A percentile compares a stretch with the other conserved stretches of the same genome.
Conservation (phyloP, 2,113 vertebrate genomes). For the Sclerurus mexicanus region DNA sequence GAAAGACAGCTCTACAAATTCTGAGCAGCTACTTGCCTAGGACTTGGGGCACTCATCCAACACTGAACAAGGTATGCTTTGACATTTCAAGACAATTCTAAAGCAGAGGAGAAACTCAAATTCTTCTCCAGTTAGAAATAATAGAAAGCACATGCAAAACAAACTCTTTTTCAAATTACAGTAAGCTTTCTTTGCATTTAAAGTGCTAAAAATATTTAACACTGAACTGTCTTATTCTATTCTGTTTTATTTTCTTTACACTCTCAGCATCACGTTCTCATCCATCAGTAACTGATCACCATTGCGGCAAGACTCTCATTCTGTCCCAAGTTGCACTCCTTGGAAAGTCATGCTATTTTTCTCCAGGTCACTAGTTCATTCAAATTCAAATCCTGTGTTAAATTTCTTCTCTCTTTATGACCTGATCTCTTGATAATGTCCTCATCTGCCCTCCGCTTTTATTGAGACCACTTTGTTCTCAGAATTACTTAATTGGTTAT, state of each 20-base stretch:
- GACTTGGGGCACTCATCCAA: neutral
- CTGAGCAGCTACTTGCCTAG: neutral
- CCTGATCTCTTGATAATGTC: neutral
- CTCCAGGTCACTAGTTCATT: neutral
- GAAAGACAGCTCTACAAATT: neutral
- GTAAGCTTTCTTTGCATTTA: neutral
- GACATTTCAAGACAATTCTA: neutral
- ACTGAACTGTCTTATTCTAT: neutral
- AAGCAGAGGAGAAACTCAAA: neutral
- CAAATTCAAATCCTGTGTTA: neutral
- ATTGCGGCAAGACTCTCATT: neutral
- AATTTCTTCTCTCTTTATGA: neutral
- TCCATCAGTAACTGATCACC: neutral
- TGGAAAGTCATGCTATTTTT: neutral
- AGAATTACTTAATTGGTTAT: constrained; percentile 32
- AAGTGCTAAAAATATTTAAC: neutral
- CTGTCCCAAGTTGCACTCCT: neutral
- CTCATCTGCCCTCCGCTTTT: neutral
- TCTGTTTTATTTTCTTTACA: neutral
- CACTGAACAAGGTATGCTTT: neutral
- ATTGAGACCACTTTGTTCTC: neutral
- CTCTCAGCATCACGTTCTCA: neutral
- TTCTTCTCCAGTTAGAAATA: neutral
- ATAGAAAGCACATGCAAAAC: neutral
- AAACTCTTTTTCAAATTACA: neutral